A percentile compares a stretch with the other conserved stretches of the same genome.
Evolutionary conservation across 1,140 invertebrate species (phyloP).

Genomic region (Hetaerina americana): DNA sequence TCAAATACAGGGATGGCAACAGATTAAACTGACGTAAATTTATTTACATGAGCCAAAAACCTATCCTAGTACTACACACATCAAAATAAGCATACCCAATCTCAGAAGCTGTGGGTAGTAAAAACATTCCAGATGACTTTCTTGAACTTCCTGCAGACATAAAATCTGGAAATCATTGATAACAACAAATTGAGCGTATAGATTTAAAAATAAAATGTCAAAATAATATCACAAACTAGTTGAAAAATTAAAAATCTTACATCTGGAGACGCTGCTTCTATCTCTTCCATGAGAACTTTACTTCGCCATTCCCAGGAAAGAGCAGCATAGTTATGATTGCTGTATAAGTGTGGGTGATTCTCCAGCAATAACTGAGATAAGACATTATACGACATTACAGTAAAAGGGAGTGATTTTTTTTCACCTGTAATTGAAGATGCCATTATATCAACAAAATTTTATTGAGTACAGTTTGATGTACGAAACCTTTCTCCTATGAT

Average conservation of each 20-base stretch:
- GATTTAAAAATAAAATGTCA: slow-evolving; percentile 7
- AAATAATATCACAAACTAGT: slow-evolving; percentile 3
- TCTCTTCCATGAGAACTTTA: slow-evolving; percentile 52
- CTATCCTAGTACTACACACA: too few relatives aligned
- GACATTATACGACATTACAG: slow-evolving; percentile 70
- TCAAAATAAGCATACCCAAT: slow-evolving; percentile 23
- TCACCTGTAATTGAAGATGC: too few relatives aligned
- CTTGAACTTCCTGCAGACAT: slow-evolving; percentile 78
- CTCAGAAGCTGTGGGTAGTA: slow-evolving; percentile 31
- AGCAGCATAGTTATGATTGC: slow-evolving; percentile 36
- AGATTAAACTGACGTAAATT: neutral
- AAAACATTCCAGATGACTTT: slow-evolving; percentile 51
- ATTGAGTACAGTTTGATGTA: too few relatives aligned
- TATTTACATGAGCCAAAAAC: neutral
- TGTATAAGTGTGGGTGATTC: slow-evolving; percentile 61
- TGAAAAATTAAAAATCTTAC: slow-evolving; percentile 49
- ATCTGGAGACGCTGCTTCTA: slow-evolving; percentile 54
- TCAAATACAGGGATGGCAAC: too few relatives aligned
- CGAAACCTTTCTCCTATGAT: too few relatives aligned
- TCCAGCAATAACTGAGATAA: slow-evolving; percentile 69
- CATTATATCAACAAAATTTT: too few relatives aligned
- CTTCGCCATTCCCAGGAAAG: slow-evolving; percentile 60
- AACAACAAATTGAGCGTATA: slow-evolving; percentile 10
- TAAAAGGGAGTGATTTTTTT: slow-evolving; percentile 23
- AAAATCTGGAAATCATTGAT: slow-evolving; percentile 42